These are phyloP conservation scores for Leptinotarsa defecta DNA, from an alignment of 1,140 invertebrate species.

Conservation along the genomic window DNA sequence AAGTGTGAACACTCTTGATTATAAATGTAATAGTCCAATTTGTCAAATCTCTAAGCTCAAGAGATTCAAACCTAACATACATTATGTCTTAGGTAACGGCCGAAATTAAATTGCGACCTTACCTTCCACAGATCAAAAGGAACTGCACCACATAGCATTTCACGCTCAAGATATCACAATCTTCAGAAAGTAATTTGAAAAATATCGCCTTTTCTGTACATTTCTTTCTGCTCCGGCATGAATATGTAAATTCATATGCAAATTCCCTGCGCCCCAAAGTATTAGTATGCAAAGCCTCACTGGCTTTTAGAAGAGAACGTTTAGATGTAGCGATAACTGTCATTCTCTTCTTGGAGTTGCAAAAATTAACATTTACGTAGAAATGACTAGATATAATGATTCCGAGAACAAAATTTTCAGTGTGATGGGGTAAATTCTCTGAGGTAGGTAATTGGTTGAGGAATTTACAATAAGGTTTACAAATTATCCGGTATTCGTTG, in stretches of 20 bases:
- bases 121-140: background rate
- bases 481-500: no score
- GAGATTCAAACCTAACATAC: no score
- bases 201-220: constrained; percentile 11
- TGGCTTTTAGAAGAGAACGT: constrained; percentile 42
- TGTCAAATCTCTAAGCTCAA: no score
- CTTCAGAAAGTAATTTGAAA: background rate
- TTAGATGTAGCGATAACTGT: constrained; percentile 47
- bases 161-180: background rate
- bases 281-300: constrained; percentile 47
- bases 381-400: constrained; percentile 31
- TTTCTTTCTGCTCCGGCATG: constrained; percentile 34
- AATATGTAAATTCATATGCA: constrained; percentile 48
- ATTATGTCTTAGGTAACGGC: no score
- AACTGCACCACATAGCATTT: background rate
- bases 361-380: constrained; percentile 46
- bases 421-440: background rate
- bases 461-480: no score
- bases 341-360: constrained; percentile 39
- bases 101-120: no score
- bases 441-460: constrained; percentile 10
- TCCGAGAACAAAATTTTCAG: constrained; percentile 9
- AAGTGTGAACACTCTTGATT: no score
- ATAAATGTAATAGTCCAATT: no score
- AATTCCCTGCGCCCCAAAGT: constrained; percentile 27